Evolutionary conservation across 2,113 vertebrate species (phyloP), one percentile per base, ranked within the genome.

Genomic region (Melospiza melodia): DNA sequence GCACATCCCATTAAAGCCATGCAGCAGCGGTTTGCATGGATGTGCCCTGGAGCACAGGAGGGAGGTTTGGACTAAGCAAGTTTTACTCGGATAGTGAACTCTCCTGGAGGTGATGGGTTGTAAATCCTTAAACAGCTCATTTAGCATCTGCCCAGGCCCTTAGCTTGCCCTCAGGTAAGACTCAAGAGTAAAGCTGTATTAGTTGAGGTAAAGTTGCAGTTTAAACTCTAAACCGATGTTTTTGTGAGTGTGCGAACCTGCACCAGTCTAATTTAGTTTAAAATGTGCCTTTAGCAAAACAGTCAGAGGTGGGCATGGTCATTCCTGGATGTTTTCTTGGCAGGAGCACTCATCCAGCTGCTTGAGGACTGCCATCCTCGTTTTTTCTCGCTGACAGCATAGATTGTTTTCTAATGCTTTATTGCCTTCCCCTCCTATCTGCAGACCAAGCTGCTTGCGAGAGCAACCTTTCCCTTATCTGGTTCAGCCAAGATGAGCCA

Each of bases 11-110:
- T 88, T 73, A 84, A 69, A 74, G 39, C 27, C 59, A 57, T 1
- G 4, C 0, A 2, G 28, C 49, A 22, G 4, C 1, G 22, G 46
- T 74, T 94, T 77, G 13, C 0, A 0, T 52, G 82, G 37, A 35
- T 83, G 30, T 85, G 73, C 80, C 92, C 89, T 95, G 89, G 72
- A 86, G 94, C 90, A 66, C 27, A 66, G 43, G 52, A 83, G 33
- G 43, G 73, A 80, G 27, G 31, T 90, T 74, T 90, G 80, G 43
- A 41, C 35, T 2, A 1, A 71, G 76, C 72, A 24, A 14, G 24
- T 89, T 91, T 81, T 84, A 31, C 57, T 71, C 0, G 0, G 43
- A 30, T 79, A 76, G 61, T 48, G 35, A 91, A 55, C 49, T 65
- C 39, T 71, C 77, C 52, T 82, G 66, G 66, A 89, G 81, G 30